Percentiles rank a stretch among this genome's conserved stretches.
These are phyloP conservation scores for Alaudala cheleensis DNA, from an alignment of 2,113 vertebrate species.

Conservation along the genomic window DNA sequence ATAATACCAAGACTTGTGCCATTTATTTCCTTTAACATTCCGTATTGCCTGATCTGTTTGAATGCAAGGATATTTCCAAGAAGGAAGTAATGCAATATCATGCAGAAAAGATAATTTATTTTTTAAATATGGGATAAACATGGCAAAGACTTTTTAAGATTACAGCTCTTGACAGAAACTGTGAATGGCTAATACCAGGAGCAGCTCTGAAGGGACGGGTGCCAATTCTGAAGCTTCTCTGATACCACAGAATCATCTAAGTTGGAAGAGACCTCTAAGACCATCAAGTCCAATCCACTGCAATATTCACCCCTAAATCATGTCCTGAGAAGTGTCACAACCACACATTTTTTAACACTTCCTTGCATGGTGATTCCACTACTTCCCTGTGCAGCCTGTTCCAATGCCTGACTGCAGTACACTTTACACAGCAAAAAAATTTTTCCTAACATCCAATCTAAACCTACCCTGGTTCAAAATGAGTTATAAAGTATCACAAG, in stretches of 20 bases:
- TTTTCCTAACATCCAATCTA: not conserved
- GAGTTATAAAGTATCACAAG: not conserved
- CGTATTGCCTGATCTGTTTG: not conserved
- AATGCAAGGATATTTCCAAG: not conserved
- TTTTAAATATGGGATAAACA: not conserved
- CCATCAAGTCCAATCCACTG: not conserved
- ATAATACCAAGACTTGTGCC: not conserved
- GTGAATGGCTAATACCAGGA: not conserved
- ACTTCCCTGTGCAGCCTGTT: not conserved
- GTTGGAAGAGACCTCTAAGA: not conserved
- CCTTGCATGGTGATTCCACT: not conserved
- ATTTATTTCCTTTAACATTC: not conserved
- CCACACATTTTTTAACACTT: not conserved
- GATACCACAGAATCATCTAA: fast-evolving
- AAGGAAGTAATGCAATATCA: not conserved
- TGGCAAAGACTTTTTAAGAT: not conserved
- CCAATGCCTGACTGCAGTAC: not conserved
- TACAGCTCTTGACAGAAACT: not conserved
- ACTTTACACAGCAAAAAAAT: not conserved
- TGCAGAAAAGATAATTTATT: not conserved
- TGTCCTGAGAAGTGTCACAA: not conserved
- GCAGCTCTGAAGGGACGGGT: not conserved
- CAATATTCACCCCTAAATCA: not conserved
- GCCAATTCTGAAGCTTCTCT: not conserved
- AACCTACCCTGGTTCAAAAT: not conserved